Percentiles rank a stretch among this genome's conserved stretches.
Conservation (phyloP, 1,140 invertebrate genomes). For the Theocolax elegans region DNA sequence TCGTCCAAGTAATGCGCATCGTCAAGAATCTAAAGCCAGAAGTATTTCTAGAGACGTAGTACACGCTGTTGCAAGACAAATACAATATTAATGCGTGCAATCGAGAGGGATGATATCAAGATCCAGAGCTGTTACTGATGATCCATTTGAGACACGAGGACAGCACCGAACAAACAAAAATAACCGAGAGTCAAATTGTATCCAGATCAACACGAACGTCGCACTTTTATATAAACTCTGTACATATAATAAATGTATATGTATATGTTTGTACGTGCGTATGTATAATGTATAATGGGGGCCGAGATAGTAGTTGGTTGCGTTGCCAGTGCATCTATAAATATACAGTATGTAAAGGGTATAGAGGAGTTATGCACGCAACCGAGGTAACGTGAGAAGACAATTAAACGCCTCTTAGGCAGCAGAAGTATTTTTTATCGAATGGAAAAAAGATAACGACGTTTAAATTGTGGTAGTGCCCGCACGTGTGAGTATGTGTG, state of each 20-base stretch:
- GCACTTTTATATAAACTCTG: slow-evolving; percentile 43
- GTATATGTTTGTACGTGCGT: slow-evolving; percentile 46
- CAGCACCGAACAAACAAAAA: slow-evolving; percentile 24
- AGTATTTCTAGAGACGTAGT: background rate
- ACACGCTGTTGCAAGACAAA: background rate
- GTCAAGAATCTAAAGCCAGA: too few relatives aligned
- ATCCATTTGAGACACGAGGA: slow-evolving; percentile 31
- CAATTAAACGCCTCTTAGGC: background rate
- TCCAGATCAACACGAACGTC: slow-evolving; percentile 31
- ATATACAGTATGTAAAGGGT: slow-evolving; percentile 1
- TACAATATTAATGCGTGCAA: background rate
- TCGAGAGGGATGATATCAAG: slow-evolving; percentile 32
- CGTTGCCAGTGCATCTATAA: slow-evolving; percentile 26
- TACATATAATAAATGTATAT: slow-evolving; percentile 44
- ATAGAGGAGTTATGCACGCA: background rate
- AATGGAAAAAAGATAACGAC: background rate
- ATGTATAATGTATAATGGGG: slow-evolving; percentile 38
- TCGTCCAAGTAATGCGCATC: background rate
- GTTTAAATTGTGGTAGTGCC: slow-evolving; percentile 1
- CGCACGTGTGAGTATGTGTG: background rate
- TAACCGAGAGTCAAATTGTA: slow-evolving; percentile 5
- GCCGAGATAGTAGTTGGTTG: slow-evolving; percentile 32
- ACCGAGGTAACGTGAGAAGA: background rate
- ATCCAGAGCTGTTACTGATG: slow-evolving; percentile 19
- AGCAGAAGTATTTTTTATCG: slow-evolving; percentile 20